phyloP scores from a whole-genome alignment of 2,113 vertebrate species.

The Hippolais icterina region DNA sequence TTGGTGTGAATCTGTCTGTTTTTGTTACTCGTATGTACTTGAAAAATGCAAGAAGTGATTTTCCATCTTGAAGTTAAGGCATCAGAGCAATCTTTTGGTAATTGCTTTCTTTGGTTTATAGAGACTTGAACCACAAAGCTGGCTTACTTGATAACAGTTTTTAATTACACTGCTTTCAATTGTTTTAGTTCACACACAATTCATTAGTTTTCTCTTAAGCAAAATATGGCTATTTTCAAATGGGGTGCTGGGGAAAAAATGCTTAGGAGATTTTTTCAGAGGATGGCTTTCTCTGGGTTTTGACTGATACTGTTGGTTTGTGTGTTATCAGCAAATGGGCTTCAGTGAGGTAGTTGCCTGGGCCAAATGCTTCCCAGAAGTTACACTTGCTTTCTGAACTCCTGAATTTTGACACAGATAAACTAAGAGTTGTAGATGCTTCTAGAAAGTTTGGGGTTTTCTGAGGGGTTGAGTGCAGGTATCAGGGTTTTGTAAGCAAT shows the following conservation, averaged over 20 bases:
- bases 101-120: constrained; percentile 40
- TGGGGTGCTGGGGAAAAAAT: not conserved
- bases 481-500: not conserved
- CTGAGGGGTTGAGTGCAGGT: not conserved
- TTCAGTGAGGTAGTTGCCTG: not conserved
- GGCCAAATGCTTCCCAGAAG: not conserved
- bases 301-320: not conserved
- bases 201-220: constrained; percentile 17
- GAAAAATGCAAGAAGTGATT: not conserved
- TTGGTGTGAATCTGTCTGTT: not conserved
- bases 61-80: not conserved
- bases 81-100: not conserved
- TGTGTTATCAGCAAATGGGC: not conserved
- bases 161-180: constrained; percentile 2
- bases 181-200: not conserved
- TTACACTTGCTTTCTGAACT: not conserved
- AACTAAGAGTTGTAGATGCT: not conserved
- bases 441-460: not conserved
- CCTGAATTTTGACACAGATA: not conserved
- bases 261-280: not conserved
- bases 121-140: constrained; percentile 20
- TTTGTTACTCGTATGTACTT: not conserved
- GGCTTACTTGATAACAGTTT: constrained; percentile 16
- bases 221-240: not conserved
- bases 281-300: not conserved